Percentiles rank a stretch among this genome's conserved stretches.
Evolutionary conservation across 2,113 vertebrate genomes (phyloP).

Genomic region (Excalfactoria chinensis): DNA sequence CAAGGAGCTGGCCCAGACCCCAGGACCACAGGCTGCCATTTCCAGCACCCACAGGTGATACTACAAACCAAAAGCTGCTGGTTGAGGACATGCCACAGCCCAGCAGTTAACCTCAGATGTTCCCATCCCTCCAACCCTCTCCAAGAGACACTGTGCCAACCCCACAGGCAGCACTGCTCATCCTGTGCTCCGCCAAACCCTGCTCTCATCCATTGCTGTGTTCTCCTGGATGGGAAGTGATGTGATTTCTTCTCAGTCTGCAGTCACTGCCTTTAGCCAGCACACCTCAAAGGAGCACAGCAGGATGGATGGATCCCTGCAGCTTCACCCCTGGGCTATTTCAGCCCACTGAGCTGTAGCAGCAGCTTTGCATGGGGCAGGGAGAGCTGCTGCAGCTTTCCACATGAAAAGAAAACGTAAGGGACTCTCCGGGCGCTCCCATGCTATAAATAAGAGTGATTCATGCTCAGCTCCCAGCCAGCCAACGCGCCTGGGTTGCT

Average conservation of each 20-base stretch:
- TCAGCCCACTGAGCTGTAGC: neutral
- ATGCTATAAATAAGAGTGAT: slow-evolving; percentile 62
- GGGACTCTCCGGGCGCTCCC: neutral
- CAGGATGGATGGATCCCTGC: neutral
- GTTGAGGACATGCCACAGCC: neutral
- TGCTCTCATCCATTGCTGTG: neutral
- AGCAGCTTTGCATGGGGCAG: neutral
- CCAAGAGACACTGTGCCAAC: neutral
- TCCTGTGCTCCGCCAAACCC: neutral
- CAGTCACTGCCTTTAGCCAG: neutral
- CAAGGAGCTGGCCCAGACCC: neutral
- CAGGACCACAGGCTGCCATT: accelerated
- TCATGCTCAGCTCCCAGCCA: neutral
- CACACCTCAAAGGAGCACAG: neutral
- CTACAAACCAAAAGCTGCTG: neutral
- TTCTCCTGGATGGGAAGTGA: neutral
- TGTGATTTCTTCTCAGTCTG: neutral
- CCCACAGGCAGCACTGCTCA: neutral
- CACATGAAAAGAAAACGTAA: slow-evolving; percentile 10
- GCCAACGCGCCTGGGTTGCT: slow-evolving; percentile 34
- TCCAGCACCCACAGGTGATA: neutral
- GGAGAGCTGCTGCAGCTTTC: neutral
- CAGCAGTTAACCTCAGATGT: neutral
- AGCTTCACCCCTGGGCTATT: neutral
- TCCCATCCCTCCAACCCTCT: neutral